Evolutionary conservation across 2,113 vertebrate genomes (phyloP).

Genomic region (Pleuronectes platessa): DNA sequence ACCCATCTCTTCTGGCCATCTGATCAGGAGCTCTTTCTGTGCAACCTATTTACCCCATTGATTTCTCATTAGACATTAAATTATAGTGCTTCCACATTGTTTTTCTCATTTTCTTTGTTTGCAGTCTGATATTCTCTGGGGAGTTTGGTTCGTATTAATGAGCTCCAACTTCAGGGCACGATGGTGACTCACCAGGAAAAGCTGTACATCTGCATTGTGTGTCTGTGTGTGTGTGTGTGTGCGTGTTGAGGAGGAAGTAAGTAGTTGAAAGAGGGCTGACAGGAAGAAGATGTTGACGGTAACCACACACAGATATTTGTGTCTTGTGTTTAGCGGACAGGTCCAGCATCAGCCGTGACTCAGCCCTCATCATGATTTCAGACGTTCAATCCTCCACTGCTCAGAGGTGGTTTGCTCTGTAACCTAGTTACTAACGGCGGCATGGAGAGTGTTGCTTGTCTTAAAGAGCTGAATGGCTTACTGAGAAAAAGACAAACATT

Average conservation of each 20-base stretch:
- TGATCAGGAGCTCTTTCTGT: conserved; percentile 14
- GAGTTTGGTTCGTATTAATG: conserved; percentile 32
- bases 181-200: conserved; percentile 47
- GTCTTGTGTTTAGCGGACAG: conserved; percentile 25
- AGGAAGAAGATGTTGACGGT: conserved; percentile 15
- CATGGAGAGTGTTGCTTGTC: conserved; percentile 7
- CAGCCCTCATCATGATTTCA: conserved; percentile 40
- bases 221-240: not conserved
- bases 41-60: conserved; percentile 16
- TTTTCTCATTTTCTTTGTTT: not conserved
- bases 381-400: conserved; percentile 25
- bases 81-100: not conserved
- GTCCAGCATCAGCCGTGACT: conserved; percentile 43
- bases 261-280: conserved; percentile 10
- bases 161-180: conserved; percentile 18
- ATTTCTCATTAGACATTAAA: conserved; percentile 34
- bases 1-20: conserved; percentile 16
- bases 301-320: conserved; percentile 5
- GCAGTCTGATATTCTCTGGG: conserved; percentile 9
- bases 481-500: not conserved
- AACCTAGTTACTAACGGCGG: conserved; percentile 8
- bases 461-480: not conserved
- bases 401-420: conserved; percentile 20
- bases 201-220: conserved; percentile 6
- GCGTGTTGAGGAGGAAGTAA: not conserved